These are phyloP conservation scores for Timema podura DNA, from an alignment of 2,888 invertebrate genomes.

Conservation along the genomic window DNA sequence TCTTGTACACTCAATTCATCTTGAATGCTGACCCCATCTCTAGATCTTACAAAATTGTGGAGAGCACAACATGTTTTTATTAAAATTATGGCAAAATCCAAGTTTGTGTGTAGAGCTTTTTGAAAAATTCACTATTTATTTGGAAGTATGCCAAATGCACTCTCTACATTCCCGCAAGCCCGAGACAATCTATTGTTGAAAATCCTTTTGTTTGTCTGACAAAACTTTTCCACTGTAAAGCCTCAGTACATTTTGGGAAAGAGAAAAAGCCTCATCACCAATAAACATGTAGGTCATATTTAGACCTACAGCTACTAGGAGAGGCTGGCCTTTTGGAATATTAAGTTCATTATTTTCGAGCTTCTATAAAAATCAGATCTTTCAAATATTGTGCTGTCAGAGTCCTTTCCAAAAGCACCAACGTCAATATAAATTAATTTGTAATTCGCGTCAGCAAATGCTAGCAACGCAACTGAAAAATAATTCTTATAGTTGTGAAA, in stretches of 20 bases:
- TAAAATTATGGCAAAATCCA: neutral
- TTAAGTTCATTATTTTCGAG: neutral
- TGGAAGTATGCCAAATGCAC: constrained; percentile 5
- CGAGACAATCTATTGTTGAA: neutral
- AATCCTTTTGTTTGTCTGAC: neutral
- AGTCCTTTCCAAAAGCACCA: neutral
- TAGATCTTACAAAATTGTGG: neutral
- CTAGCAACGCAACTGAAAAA: neutral
- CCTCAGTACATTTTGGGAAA: neutral
- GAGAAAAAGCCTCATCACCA: neutral
- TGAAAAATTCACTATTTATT: neutral
- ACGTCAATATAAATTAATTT: neutral
- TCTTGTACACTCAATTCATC: constrained; percentile 8
- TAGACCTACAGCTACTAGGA: neutral
- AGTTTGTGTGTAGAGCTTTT: neutral
- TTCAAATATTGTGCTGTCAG: too few relatives aligned
- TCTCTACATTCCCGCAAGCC: neutral
- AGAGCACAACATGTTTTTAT: neutral
- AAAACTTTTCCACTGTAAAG: neutral
- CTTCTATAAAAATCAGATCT: neutral
- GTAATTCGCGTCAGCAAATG: constrained; percentile 1
- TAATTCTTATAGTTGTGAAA: constrained; percentile 12
- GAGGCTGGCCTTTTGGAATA: neutral
- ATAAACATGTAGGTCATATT: neutral
- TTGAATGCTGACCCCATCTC: neutral